phyloP scores from a whole-genome alignment of 2,888 invertebrate species.

The Calephelis perditalis region DNA sequence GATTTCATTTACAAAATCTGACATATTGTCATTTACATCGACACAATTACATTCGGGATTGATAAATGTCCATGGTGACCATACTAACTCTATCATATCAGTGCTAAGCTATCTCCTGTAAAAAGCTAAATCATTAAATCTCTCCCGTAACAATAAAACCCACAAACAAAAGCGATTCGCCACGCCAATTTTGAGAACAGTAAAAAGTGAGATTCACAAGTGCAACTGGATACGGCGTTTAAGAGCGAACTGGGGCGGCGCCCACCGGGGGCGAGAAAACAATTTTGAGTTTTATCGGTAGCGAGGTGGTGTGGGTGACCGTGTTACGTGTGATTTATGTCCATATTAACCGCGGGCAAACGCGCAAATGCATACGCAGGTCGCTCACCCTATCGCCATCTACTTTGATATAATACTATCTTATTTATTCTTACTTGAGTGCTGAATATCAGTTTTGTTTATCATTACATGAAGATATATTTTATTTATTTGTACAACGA shows the following conservation, averaged over 20 bases:
- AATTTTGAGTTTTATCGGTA: conserved; percentile 75
- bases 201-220: conserved; percentile 78
- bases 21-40: no score
- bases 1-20: no score
- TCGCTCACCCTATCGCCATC: conserved; percentile 18
- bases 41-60: no score
- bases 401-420: not conserved
- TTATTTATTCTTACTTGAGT: not conserved
- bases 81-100: conserved; percentile 36
- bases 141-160: conserved; percentile 41
- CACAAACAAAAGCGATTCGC: conserved; percentile 64
- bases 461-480: no score
- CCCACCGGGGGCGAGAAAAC: conserved; percentile 76
- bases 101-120: conserved; percentile 2
- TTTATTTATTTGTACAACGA: no score
- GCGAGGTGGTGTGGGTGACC: conserved; percentile 46
- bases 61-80: no score
- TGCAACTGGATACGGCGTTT: conserved; percentile 77
- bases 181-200: conserved; percentile 73
- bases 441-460: no score
- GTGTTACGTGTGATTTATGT: conserved; percentile 71
- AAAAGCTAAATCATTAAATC: conserved; percentile 36
- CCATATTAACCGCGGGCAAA: conserved; percentile 60
- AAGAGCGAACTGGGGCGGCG: conserved; percentile 75
- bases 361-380: conserved; percentile 58